Conservation (phyloP, 2,888 invertebrate genomes). For the Argynnis bischoffii region DNA sequence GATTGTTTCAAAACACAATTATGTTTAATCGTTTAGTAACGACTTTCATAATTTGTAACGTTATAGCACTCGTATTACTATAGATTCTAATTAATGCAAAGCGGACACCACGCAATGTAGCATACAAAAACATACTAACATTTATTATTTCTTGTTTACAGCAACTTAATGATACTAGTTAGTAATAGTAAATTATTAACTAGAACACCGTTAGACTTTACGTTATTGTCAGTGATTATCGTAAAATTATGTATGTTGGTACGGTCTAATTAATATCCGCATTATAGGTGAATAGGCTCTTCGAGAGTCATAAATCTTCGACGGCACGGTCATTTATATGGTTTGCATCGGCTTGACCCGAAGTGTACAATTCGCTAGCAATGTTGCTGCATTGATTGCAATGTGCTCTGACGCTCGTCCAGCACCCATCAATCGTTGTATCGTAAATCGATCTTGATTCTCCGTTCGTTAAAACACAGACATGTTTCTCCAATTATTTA, state of each 20-base stretch:
- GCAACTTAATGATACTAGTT: conserved; percentile 11
- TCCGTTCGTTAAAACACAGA: conserved; percentile 22
- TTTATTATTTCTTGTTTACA: conserved; percentile 35
- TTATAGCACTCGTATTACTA: conserved; percentile 20
- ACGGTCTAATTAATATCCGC: conserved; percentile 23
- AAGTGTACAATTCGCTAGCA: conserved; percentile 22
- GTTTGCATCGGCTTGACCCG: conserved; percentile 18
- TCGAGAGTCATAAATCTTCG: conserved; percentile 34
- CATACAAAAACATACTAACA: conserved; percentile 33
- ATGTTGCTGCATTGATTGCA: conserved; percentile 25
- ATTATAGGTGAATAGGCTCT: conserved; percentile 18
- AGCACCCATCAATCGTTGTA: conserved; percentile 33
- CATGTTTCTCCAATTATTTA: conserved; percentile 6
- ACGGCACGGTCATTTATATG: conserved; percentile 36
- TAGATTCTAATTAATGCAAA: conserved; percentile 32
- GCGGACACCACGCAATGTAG: conserved; percentile 23
- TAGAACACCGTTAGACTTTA: conserved; percentile 32
- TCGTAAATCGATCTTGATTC: conserved; percentile 34
- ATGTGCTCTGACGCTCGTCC: conserved; percentile 16
- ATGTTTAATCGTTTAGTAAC: conserved; percentile 12
- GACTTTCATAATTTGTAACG: conserved; percentile 27
- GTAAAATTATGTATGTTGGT: conserved; percentile 28
- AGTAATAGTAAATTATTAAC: conserved; percentile 32
- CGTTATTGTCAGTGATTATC: conserved; percentile 32
- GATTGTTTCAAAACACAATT: not conserved